Percentiles rank a stretch among this genome's conserved stretches.
Evolutionary conservation across 2,888 invertebrate genomes (phyloP).

Genomic region (Norana najaformis): DNA sequence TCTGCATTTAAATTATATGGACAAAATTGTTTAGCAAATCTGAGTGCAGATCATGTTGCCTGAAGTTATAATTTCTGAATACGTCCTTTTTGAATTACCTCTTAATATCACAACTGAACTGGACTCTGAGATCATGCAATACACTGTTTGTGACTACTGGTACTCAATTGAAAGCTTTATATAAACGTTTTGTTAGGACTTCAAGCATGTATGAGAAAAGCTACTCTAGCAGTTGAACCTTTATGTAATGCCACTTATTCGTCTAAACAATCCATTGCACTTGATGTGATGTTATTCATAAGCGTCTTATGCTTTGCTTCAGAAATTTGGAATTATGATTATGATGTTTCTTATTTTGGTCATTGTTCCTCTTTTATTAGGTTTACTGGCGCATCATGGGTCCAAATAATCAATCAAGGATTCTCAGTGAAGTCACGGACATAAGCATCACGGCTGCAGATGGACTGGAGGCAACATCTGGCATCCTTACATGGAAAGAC

Average conservation of each 20-base stretch:
- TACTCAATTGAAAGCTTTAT: neutral
- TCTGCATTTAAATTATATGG: too few relatives aligned
- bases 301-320: neutral
- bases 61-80: too few relatives aligned
- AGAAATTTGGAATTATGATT: neutral
- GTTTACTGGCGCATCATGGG: conserved; percentile 58
- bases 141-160: neutral
- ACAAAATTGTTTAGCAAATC: too few relatives aligned
- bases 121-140: neutral
- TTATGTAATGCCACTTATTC: neutral
- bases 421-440: conserved; percentile 53
- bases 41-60: too few relatives aligned
- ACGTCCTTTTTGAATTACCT: too few relatives aligned
- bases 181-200: neutral
- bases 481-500: conserved; percentile 52
- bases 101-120: too few relatives aligned
- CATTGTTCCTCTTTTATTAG: conserved; percentile 44
- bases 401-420: conserved; percentile 54
- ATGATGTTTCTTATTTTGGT: neutral
- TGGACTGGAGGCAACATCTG: conserved; percentile 51
- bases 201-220: too few relatives aligned
- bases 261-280: neutral
- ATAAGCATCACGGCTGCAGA: conserved; percentile 46
- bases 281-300: neutral
- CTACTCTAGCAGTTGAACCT: neutral